phyloP scores from a whole-genome alignment of 2,888 invertebrate genomes.

The Pardosa pseudoannulata region DNA sequence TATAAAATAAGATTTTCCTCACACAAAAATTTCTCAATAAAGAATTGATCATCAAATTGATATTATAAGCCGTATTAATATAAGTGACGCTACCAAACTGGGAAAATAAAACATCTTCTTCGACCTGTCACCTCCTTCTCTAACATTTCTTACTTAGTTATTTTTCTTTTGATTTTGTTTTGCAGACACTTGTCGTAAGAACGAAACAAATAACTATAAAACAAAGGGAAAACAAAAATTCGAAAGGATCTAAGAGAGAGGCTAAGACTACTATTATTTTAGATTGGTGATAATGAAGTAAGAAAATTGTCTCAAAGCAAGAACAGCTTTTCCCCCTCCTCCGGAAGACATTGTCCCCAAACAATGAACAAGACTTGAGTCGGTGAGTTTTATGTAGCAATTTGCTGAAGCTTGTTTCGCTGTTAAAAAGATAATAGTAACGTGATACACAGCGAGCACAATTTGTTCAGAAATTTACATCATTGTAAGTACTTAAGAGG shows the following conservation, averaged over 20 bases:
- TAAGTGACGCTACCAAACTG: neutral
- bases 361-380: neutral
- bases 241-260: constrained; percentile 38
- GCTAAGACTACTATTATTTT: constrained; percentile 68
- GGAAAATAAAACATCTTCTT: neutral
- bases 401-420: neutral
- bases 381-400: neutral
- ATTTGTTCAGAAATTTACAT: no score
- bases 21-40: no score
- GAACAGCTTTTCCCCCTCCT: constrained; percentile 34
- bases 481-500: no score
- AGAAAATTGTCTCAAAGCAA: constrained; percentile 70
- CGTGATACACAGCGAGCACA: neutral
- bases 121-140: neutral
- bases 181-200: constrained; percentile 49
- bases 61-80: no score
- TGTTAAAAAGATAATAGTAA: constrained; percentile 2
- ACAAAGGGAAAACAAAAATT: constrained; percentile 32
- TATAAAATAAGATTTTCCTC: no score
- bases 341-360: neutral
- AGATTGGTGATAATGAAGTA: constrained; percentile 69
- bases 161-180: neutral
- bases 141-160: no score
- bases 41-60: no score
- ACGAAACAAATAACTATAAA: constrained; percentile 25